Evolutionary conservation across 2,888 invertebrate genomes (phyloP), one percentile per base, ranked within the genome.

Genomic region (Watsonalla cultraria): DNA sequence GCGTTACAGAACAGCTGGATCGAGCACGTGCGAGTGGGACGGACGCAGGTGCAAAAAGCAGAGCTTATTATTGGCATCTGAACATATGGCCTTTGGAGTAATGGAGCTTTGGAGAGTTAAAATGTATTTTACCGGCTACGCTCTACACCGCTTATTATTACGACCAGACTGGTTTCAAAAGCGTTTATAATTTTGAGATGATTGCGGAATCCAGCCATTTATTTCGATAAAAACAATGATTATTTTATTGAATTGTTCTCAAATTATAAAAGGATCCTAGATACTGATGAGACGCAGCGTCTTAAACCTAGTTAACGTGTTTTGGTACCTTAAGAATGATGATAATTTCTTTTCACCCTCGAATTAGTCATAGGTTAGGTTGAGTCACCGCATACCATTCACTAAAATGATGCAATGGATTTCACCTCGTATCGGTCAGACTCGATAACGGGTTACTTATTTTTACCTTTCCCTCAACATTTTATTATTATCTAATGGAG

Each of bases 1-100:
- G 64, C 65, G 65, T 68, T 77, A 74, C 80, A 79, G 73, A 78
- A 74, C 80, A 79, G 73, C 79, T 79, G 78, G 80, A 72, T 62
- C 55, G 62, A 75, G 86, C 89, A 84, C 88, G 89, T 81, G 89
- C 86, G 86, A 75, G 81, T 71, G 72, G 78, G 83, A 88, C 85
- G 89, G 86, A 86, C 78, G 89, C 90, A 90, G 90, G 87, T 89
- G 90, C 78, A 70, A 77, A 71, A 68, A 62, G 64, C 64, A 60
- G 64, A 69, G 71, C 72, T 70, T 68, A 77, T 76, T 78, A 78
- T 78, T 77, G 77, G 77, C 74, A 66, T 63, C 63, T 62, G 64
- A 78, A 78, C 84, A 86, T 74, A 84, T 84, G 84, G 74, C 78
- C 69, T 66, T 68, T 61, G 54, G 61, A 65, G 57, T 60, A 59